Percentiles rank a stretch among this genome's conserved stretches.
These are phyloP conservation scores for Dicaeum eximium DNA, from an alignment of 2,113 vertebrate genomes.

Conservation along the genomic window DNA sequence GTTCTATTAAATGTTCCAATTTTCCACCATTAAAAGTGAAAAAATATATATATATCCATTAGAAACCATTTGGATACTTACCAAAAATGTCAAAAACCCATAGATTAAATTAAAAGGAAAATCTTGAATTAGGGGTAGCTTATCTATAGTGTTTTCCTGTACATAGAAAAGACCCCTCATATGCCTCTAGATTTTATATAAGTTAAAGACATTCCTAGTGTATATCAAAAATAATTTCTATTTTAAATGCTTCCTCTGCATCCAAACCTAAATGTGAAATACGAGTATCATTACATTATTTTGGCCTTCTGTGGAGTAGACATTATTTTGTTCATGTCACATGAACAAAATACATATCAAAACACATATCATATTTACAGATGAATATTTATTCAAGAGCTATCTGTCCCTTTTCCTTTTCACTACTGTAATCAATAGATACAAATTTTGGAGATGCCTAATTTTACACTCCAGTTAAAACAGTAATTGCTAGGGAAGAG, in stretches of 20 bases:
- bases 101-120: neutral
- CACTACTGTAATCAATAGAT: neutral
- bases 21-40: neutral
- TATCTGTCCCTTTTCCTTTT: neutral
- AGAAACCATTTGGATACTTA: neutral
- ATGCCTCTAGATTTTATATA: neutral
- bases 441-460: neutral
- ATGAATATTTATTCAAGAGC: neutral
- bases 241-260: neutral
- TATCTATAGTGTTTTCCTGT: neutral
- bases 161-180: neutral
- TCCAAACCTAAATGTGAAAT: neutral
- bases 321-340: neutral
- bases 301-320: neutral
- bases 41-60: neutral
- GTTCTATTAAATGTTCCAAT: neutral
- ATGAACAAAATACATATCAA: too few relatives aligned
- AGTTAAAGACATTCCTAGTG: neutral
- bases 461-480: conserved; percentile 33
- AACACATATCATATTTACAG: neutral
- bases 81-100: accelerated
- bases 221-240: neutral
- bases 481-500: neutral
- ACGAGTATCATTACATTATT: neutral
- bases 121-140: neutral